Evolutionary conservation across 2,888 invertebrate species (phyloP).

Genomic region (Falcaria lacertinaria): DNA sequence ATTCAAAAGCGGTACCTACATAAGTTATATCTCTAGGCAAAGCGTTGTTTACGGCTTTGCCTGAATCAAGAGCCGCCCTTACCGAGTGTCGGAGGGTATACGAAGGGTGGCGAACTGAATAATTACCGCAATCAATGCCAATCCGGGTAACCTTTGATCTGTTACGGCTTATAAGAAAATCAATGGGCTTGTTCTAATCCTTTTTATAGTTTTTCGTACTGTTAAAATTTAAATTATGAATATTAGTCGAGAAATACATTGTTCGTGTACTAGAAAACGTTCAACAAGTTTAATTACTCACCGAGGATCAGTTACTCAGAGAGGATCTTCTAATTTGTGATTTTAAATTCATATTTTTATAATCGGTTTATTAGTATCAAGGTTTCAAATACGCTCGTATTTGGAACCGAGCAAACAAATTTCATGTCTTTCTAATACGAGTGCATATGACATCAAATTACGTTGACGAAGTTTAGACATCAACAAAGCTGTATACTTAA

Average conservation of each 20-base stretch:
- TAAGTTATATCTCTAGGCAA: conserved; percentile 6
- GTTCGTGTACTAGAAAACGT: too few species aligned
- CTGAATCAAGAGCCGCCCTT: conserved; percentile 45
- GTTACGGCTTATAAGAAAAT: conserved; percentile 28
- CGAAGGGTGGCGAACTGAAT: conserved; percentile 60
- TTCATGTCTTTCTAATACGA: too few species aligned
- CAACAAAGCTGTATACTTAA: background rate
- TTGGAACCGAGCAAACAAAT: too few species aligned
- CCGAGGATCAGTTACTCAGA: too few species aligned
- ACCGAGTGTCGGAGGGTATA: conserved; percentile 35
- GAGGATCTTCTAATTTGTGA: conserved; percentile 4
- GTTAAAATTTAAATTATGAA: too few species aligned
- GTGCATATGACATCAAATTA: too few species aligned
- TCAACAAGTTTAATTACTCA: too few species aligned
- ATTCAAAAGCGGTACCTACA: background rate
- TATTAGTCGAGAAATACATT: too few species aligned
- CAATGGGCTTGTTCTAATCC: conserved; percentile 4
- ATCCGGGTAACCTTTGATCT: conserved; percentile 54
- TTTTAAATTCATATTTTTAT: too few species aligned
- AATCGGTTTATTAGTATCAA: too few species aligned
- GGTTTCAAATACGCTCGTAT: too few species aligned
- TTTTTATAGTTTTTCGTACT: too few species aligned
- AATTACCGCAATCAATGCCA: conserved; percentile 65
- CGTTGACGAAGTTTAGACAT: conserved; percentile 4
- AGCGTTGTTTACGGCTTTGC: conserved; percentile 27